A percentile compares a stretch with the other conserved stretches of the same genome.
These are phyloP conservation scores for Nesoenas mayeri DNA, from an alignment of 2,113 vertebrate genomes.

Conservation along the genomic window DNA sequence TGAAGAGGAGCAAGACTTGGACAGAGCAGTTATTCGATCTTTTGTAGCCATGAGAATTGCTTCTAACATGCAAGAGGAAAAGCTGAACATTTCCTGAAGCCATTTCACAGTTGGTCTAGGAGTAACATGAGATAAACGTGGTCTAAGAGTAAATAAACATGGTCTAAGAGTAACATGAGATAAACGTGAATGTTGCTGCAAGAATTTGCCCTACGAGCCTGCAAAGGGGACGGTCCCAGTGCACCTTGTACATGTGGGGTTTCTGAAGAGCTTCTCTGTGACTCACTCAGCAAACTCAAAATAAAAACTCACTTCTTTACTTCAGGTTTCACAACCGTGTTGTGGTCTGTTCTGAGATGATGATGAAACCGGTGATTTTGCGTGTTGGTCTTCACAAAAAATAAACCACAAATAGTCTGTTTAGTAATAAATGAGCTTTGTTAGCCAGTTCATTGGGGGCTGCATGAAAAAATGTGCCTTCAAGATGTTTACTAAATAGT, in stretches of 20 bases:
- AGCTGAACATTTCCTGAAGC: neutral
- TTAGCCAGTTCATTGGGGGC: neutral
- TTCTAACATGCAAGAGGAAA: neutral
- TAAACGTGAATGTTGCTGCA: neutral
- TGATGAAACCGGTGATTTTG: neutral
- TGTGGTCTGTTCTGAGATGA: neutral
- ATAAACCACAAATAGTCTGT: neutral
- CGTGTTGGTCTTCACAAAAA: neutral
- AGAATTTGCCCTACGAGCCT: neutral
- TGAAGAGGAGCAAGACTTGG: neutral
- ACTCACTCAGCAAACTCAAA: neutral
- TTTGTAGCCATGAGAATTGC: neutral
- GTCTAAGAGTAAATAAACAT: neutral
- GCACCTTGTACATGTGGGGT: neutral
- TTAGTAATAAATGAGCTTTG: neutral
- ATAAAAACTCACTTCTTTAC: neutral
- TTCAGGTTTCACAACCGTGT: rapidly evolving
- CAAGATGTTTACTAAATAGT: neutral
- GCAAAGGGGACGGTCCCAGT: neutral
- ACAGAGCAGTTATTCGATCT: neutral
- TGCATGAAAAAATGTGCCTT: neutral
- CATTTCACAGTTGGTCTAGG: neutral
- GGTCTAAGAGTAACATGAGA: neutral
- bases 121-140: neutral
- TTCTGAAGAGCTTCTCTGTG: neutral